Evolutionary conservation across 2,797 vertebrate species (phyloP).

Genomic region (Trachops cirrhosus): DNA sequence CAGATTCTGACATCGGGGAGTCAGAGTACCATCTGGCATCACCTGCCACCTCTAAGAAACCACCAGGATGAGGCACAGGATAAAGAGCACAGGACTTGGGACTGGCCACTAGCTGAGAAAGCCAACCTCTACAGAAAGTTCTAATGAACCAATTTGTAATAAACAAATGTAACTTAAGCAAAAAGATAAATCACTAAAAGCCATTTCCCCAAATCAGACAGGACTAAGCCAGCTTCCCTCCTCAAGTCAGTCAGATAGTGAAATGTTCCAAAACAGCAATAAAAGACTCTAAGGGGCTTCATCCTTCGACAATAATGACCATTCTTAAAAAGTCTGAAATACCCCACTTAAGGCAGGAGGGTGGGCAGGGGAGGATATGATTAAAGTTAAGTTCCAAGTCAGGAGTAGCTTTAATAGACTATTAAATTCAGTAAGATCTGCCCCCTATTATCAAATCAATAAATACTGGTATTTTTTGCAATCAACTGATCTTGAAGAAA

Average conservation of each 20-base stretch:
- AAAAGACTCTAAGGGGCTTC: background rate
- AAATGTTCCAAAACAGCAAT: background rate
- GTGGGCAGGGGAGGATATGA: background rate
- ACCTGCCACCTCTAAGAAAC: background rate
- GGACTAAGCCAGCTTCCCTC: background rate
- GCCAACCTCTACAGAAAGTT: background rate
- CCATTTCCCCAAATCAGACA: background rate
- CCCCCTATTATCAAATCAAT: background rate
- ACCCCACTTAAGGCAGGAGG: background rate
- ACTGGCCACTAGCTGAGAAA: background rate
- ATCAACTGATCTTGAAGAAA: background rate
- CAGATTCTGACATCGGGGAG: background rate
- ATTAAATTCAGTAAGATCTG: background rate
- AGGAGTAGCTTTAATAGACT: constrained; percentile 9
- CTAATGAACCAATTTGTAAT: background rate
- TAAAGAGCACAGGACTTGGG: background rate
- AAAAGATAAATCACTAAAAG: background rate
- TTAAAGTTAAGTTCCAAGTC: background rate
- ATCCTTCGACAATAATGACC: background rate
- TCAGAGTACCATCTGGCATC: background rate
- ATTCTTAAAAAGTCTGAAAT: constrained; percentile 20
- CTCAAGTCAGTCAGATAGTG: background rate
- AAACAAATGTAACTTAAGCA: background rate
- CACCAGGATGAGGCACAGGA: background rate
- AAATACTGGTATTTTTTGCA: background rate